These are phyloP conservation scores for Diloba caeruleocephala DNA, from an alignment of 2,888 invertebrate genomes.

Conservation along the genomic window DNA sequence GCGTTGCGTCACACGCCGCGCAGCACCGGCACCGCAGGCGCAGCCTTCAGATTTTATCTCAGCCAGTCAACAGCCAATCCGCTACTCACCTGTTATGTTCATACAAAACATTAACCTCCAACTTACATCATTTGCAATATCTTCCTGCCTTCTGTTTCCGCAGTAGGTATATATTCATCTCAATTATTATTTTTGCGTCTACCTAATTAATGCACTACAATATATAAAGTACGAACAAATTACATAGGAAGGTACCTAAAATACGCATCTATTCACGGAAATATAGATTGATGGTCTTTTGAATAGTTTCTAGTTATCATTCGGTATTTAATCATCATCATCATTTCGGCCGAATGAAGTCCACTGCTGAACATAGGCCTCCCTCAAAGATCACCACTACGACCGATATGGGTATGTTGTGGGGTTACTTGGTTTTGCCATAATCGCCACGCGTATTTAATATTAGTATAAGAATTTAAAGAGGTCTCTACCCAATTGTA, in stretches of 20 bases:
- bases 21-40: conserved; percentile 60
- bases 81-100: conserved; percentile 75
- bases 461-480: too few species aligned
- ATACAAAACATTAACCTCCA: conserved; percentile 81
- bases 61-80: conserved; percentile 67
- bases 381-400: too few species aligned
- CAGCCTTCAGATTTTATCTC: conserved; percentile 83
- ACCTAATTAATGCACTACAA: conserved; percentile 16
- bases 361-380: too few species aligned
- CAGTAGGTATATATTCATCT: conserved; percentile 59
- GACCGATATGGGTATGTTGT: too few species aligned
- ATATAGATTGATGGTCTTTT: too few species aligned
- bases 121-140: conserved; percentile 71
- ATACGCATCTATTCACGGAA: too few species aligned
- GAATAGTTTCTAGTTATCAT: too few species aligned
- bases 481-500: too few species aligned
- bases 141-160: conserved; percentile 79
- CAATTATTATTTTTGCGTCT: conserved; percentile 34
- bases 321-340: too few species aligned
- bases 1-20: conserved; percentile 77
- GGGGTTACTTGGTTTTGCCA: too few species aligned
- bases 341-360: too few species aligned
- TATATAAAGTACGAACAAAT: conserved; percentile 20
- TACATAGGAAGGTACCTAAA: neutral
- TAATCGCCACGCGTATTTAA: too few species aligned